Evolutionary conservation across 1,140 invertebrate genomes (phyloP).

Genomic region (Drosophila melanogaster): Release_6_plus_ISO1_MT NT_033777.3:19571501-19572000

Average conservation of each 20-base stretch:
- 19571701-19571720: constrained; percentile 43
- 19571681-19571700: constrained; percentile 3
- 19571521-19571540: constrained; percentile 1
- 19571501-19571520: constrained; percentile 9
- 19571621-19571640: constrained; percentile 23
- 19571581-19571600: constrained; percentile 39
- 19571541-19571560: constrained; percentile 27
- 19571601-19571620: constrained; percentile 16
- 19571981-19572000: constrained; percentile 41
- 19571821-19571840: constrained; percentile 32
- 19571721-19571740: constrained; percentile 25
- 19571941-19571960: constrained; percentile 28
- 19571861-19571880: constrained; percentile 24
- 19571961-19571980: constrained; percentile 22
- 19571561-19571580: constrained; percentile 40
- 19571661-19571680: constrained; percentile 35
- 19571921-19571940: constrained; percentile 49
- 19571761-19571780: constrained; percentile 14
- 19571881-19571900: constrained; percentile 23
- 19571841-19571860: constrained; percentile 19
- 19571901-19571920: constrained; percentile 26
- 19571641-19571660: constrained; percentile 50
- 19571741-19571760: constrained; percentile 42
- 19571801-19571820: constrained; percentile 48
- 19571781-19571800: constrained; percentile 40